A percentile compares a stretch with the other conserved stretches of the same genome.
These are phyloP conservation scores for Macroramphosus scolopax DNA, from an alignment of 2,797 vertebrate genomes.

Conservation along the genomic window DNA sequence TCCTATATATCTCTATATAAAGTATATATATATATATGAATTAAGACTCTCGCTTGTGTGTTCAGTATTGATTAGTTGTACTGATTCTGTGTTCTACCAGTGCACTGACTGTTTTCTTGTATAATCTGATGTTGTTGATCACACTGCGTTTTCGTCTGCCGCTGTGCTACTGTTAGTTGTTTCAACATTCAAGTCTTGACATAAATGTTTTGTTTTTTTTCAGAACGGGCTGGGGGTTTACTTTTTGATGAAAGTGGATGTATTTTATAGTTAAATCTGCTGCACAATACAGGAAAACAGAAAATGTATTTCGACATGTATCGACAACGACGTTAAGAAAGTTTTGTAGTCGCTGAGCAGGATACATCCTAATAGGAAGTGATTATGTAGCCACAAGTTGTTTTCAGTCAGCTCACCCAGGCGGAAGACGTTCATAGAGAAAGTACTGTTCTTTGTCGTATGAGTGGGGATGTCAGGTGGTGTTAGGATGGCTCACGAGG, in stretches of 20 bases:
- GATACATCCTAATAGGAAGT: slow-evolving; percentile 36
- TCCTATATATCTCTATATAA: slow-evolving; percentile 64
- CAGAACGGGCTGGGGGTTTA: slow-evolving; percentile 28
- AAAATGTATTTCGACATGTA: slow-evolving; percentile 24
- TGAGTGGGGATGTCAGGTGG: slow-evolving; percentile 14
- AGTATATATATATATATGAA: slow-evolving; percentile 49
- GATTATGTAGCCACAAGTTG: slow-evolving; percentile 55
- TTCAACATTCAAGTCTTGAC: slow-evolving; percentile 69
- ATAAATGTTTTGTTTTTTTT: slow-evolving; percentile 68
- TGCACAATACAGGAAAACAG: slow-evolving; percentile 21
- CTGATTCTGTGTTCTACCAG: slow-evolving; percentile 63
- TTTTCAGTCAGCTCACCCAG: slow-evolving; percentile 51
- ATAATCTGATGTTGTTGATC: slow-evolving; percentile 61
- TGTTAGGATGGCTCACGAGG: neutral
- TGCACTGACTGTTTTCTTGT: slow-evolving; percentile 69
- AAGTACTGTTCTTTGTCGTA: slow-evolving; percentile 30
- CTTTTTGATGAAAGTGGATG: slow-evolving; percentile 46
- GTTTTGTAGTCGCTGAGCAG: slow-evolving; percentile 13
- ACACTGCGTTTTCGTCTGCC: slow-evolving; percentile 56
- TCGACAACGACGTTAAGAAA: slow-evolving; percentile 19
- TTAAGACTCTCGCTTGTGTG: slow-evolving; percentile 64
- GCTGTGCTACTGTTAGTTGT: slow-evolving; percentile 67
- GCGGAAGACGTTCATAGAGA: slow-evolving; percentile 35
- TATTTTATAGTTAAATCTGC: slow-evolving; percentile 45
- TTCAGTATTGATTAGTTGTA: slow-evolving; percentile 70